Conservation (phyloP, 1,140 invertebrate genomes). For the Drosophila azteca region DNA sequence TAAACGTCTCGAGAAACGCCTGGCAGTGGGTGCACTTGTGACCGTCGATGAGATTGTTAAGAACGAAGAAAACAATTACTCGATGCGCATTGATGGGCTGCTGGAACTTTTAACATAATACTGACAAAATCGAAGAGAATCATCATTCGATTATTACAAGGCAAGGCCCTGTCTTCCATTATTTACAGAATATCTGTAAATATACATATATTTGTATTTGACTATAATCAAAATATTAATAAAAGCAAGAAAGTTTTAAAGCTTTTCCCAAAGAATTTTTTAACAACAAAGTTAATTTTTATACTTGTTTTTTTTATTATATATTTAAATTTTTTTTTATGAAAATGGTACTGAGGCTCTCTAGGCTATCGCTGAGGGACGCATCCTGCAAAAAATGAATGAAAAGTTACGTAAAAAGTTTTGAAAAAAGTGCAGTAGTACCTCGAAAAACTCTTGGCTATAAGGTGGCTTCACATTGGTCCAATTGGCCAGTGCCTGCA, state of each 20-base stretch:
- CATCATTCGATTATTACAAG: no score
- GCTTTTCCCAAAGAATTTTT: no score
- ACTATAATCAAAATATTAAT: background rate
- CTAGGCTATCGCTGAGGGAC: constrained; percentile 8
- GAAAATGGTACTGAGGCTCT: constrained; percentile 33
- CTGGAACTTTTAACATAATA: background rate
- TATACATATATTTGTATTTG: no score
- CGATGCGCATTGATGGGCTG: constrained; percentile 32
- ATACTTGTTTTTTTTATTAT: background rate
- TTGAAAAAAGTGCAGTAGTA: background rate
- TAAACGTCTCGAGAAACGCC: constrained; percentile 32
- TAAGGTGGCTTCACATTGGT: constrained; percentile 34
- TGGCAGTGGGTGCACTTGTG: constrained; percentile 45
- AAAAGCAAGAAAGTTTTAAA: no score
- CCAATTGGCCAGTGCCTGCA: constrained; percentile 33
- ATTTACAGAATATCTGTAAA: no score
- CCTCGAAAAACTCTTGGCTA: constrained; percentile 41
- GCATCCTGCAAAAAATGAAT: constrained; percentile 33
- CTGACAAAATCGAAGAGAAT: background rate
- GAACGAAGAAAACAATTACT: constrained; percentile 38
- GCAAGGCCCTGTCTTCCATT: no score
- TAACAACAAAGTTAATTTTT: no score
- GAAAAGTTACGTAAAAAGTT: background rate
- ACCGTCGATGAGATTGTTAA: constrained; percentile 45
- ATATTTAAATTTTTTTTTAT: constrained; percentile 1